Conservation (phyloP, 2,113 vertebrate species). For the Casuarius casuarius region DNA sequence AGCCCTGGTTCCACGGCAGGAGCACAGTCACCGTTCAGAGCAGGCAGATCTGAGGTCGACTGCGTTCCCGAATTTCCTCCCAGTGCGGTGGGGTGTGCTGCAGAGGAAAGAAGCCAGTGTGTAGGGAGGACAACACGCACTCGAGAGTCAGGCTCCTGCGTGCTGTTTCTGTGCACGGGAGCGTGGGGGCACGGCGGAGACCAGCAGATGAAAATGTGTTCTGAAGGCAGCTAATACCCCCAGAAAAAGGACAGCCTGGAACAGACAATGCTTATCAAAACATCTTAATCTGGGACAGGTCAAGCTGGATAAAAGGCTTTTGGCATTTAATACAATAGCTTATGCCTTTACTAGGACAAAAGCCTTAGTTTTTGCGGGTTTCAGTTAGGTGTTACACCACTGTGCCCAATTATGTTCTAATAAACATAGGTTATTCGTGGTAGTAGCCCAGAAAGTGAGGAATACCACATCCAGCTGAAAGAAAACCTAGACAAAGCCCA, state of each 20-base stretch:
- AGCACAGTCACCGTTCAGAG: neutral
- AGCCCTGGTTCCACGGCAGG: neutral
- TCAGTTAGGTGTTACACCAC: neutral
- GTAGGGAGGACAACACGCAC: neutral
- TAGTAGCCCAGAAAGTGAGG: neutral
- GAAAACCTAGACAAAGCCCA: neutral
- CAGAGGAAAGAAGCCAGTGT: neutral
- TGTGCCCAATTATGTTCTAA: neutral
- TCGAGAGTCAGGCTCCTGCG: neutral
- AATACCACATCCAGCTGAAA: neutral
- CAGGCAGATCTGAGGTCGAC: neutral
- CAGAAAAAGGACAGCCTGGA: neutral
- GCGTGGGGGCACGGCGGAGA: neutral
- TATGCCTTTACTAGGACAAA: neutral
- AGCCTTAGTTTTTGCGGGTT: neutral
- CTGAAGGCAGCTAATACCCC: neutral
- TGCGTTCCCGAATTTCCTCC: accelerated
- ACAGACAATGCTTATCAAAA: neutral
- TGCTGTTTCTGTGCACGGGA: neutral
- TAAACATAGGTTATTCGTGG: neutral
- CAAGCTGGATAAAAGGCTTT: neutral
- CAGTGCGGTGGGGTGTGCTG: too few species aligned
- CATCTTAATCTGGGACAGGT: neutral
- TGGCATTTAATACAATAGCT: neutral
- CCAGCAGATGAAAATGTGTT: neutral